Evolutionary conservation across 2,888 invertebrate species (phyloP).

Genomic region (Scaptomyza parva): DNA sequence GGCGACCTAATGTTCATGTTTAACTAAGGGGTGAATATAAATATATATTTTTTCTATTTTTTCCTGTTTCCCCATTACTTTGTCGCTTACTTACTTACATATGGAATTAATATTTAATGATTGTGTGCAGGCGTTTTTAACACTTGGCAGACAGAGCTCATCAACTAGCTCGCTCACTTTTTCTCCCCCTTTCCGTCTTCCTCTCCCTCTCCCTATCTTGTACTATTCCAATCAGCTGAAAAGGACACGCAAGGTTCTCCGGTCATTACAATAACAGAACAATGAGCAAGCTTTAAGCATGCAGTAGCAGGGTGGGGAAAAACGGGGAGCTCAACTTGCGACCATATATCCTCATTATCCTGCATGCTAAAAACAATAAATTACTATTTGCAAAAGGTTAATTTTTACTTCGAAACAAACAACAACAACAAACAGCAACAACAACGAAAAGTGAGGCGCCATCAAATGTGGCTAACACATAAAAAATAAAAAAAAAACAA

Average conservation of each 20-base stretch:
- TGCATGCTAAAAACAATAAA: conserved; percentile 77
- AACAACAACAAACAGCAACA: conserved; percentile 19
- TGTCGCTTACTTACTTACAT: conserved; percentile 24
- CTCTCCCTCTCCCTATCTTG: conserved; percentile 8
- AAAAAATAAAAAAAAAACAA: conserved; percentile 37
- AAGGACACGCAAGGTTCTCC: conserved; percentile 67
- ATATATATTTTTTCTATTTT: neutral
- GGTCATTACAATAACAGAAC: conserved; percentile 62
- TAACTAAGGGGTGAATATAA: neutral
- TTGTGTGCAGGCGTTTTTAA: conserved; percentile 74
- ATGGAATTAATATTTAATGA: conserved; percentile 73
- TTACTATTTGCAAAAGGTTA: conserved; percentile 81
- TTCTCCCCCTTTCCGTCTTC: neutral
- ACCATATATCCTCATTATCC: conserved; percentile 75
- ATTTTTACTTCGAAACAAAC: conserved; percentile 69
- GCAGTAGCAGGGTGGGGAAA: too few species aligned
- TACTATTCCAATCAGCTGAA: conserved; percentile 66
- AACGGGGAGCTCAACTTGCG: conserved; percentile 21
- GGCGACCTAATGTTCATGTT: conserved; percentile 56
- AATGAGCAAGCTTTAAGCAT: conserved; percentile 57
- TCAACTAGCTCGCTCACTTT: conserved; percentile 18
- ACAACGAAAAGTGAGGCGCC: conserved; percentile 35
- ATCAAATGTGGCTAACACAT: conserved; percentile 48
- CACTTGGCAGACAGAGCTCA: conserved; percentile 63
- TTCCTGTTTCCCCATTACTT: conserved; percentile 28